A percentile compares a stretch with the other conserved stretches of the same genome.
Evolutionary conservation across 2,113 vertebrate species (phyloP).

Genomic region (Epinephelus lanceolatus): DNA sequence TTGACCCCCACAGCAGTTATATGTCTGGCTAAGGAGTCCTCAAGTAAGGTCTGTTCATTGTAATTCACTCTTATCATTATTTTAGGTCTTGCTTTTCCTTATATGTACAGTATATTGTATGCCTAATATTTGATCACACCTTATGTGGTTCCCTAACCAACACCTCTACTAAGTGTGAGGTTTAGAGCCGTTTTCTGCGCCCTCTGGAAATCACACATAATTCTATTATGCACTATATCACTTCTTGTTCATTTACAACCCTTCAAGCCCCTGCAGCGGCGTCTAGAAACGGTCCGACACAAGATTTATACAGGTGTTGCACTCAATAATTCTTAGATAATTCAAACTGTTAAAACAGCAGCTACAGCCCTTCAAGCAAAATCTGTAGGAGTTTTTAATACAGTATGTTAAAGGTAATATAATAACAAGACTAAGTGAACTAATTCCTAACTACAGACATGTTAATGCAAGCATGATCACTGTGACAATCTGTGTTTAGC

Average conservation of each 20-base stretch:
- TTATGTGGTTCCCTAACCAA: not conserved
- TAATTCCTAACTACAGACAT: not conserved
- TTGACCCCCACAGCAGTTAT: not conserved
- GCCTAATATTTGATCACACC: not conserved
- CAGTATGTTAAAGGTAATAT: not conserved
- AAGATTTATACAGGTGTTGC: conserved; percentile 40
- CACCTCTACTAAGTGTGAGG: not conserved
- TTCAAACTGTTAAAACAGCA: conserved; percentile 19
- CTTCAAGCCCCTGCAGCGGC: conserved; percentile 2
- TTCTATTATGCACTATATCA: conserved; percentile 12
- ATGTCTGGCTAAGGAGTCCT: not conserved
- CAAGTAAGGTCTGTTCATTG: not conserved
- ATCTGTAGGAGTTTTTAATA: not conserved
- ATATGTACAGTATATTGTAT: not conserved
- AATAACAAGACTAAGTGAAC: not conserved
- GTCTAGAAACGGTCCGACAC: not conserved
- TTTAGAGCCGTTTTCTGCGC: conserved; percentile 7
- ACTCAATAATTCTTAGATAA: conserved; percentile 15
- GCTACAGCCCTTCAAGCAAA: not conserved
- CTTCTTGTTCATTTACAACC: conserved; percentile 17
- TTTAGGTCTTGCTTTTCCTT: too few relatives aligned
- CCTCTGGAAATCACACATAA: not conserved
- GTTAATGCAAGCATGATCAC: not conserved
- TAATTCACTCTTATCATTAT: not conserved
- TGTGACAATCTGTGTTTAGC: not conserved